Percentiles rank a stretch among this genome's conserved stretches.
phyloP scores from a whole-genome alignment of 2,797 vertebrate genomes.

The Bothrops alternatus region DNA sequence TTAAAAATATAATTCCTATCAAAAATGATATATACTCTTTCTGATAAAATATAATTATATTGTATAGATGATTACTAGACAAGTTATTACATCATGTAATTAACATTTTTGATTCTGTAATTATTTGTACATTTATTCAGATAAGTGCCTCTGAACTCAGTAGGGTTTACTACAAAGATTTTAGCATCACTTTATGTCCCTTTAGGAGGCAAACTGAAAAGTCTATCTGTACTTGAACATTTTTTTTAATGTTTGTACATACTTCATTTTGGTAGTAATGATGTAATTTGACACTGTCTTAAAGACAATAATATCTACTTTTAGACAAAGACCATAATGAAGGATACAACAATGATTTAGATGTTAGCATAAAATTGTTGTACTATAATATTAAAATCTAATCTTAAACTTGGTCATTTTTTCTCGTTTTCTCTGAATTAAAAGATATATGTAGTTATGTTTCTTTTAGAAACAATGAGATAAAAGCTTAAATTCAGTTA shows the following conservation, averaged over 20 bases:
- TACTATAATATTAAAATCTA: background rate
- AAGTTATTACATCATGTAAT: background rate
- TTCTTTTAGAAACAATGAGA: background rate
- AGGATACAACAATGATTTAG: background rate
- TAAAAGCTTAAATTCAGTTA: background rate
- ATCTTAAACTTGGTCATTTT: background rate
- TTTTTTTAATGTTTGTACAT: background rate
- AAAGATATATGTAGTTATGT: background rate
- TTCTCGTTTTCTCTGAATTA: background rate
- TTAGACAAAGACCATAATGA: background rate
- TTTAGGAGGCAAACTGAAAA: background rate
- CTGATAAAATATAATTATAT: background rate
- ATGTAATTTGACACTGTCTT: background rate
- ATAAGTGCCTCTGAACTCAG: background rate
- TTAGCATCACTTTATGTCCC: background rate
- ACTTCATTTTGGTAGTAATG: background rate
- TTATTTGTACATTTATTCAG: background rate
- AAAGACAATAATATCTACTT: background rate
- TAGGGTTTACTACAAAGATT: background rate
- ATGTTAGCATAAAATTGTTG: background rate
- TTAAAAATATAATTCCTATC: background rate
- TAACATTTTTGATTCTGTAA: background rate
- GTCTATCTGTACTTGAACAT: background rate
- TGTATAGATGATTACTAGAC: background rate
- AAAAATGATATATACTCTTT: background rate